Base-by-base conservation (phyloP, 2,888 invertebrate species). In the Tromatobia lineatoria region DNA sequence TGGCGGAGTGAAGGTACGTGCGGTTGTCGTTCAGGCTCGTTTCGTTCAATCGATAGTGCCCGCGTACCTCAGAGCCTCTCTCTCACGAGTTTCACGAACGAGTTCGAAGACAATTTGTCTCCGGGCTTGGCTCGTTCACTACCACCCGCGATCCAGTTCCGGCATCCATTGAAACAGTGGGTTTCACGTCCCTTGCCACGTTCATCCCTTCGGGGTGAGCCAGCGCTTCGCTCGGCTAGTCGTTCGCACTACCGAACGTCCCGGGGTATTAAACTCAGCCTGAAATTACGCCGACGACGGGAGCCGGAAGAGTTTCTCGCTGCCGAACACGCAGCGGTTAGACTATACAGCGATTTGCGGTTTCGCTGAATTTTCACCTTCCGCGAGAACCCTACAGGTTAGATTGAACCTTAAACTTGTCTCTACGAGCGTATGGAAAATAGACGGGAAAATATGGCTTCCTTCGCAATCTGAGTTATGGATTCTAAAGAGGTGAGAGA, bases 31-130 rank as follows among this genome's bases (percentile, higher is more conserved):
- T 79, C 15, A 38, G 70, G 66, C 66, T 76, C 66, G 74, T 82
- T 78, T 76, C 34, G 52, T 71, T 47, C 67, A 80, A 80, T 83
- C 79, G 75, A 79, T 80, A 69, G 47, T 66, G 57, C 67, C 25
- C 25, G 52, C 10, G 45, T 25, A 29, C 45, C n/a, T 42, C 45
- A n/a, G 47, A 29, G 15, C 52, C 50, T 59, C 38, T 20, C 79
- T 42, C 34, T 38, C 61, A 11, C 64, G 61, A 82, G 79, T 79
- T 79, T 82, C 79, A 54, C 71, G 71, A 85, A 76, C 69, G 78
- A 83, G 71, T 80, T 83, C 71, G 66, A 74, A 74, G 81, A 85
- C 82, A 70, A 85, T 85, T 85, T 82, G 82, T 80, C 75, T 34
- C 59, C 45, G 71, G 79, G 34, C 71, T 75, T 64, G 52, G 64